Evolutionary conservation across 30 jellyfish, hydroid and myxozoan genomes (phyloP), one percentile per base, ranked within the genome.

Genomic region (Turritopsis dohrnii): DNA sequence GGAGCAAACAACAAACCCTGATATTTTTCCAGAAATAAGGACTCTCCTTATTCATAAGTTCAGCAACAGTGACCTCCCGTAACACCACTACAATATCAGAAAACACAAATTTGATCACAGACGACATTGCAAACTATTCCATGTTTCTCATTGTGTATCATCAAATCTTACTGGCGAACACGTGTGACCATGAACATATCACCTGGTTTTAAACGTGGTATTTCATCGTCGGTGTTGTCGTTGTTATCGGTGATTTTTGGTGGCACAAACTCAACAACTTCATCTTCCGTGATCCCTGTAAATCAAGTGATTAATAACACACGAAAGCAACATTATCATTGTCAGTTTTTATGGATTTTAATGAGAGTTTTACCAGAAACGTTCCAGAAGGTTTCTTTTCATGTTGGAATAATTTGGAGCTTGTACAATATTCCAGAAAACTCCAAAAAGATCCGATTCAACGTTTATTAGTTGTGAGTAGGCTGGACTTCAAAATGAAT

Each of bases 51-150:
- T 90, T 87, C 19, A 81, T 69, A 21, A 93, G 82, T 53, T 93
- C 98, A 7, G 87, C 96, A 7, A 90, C 91, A 1, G 98, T 29
- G 84, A 93, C 76, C 29, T 88, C 93, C 18, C 98, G 95, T 1
- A 88, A 66, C 21, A 93, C 96, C 71, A 89, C 98, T 93, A 29
- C 20, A 84, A 73, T n/a, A n/a, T n/a, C n/a, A n/a, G n/a, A 19
- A 52, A 28, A 74, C 77, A 16, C 52, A 23, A 19, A 65, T n/a
- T n/a, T n/a, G n/a, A n/a, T n/a, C n/a, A n/a, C n/a, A n/a, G n/a
- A n/a, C n/a, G n/a, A n/a, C n/a, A n/a, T n/a, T n/a, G n/a, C n/a
- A n/a, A n/a, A n/a, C n/a, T n/a, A n/a, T n/a, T n/a, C 9, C 8
- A n/a, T 1, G 19, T 69, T 21, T 69, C 16, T n/a, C 9, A 69